These are phyloP conservation scores for Chrysolina oricalcia DNA, from an alignment of 2,888 invertebrate genomes.

Conservation along the genomic window DNA sequence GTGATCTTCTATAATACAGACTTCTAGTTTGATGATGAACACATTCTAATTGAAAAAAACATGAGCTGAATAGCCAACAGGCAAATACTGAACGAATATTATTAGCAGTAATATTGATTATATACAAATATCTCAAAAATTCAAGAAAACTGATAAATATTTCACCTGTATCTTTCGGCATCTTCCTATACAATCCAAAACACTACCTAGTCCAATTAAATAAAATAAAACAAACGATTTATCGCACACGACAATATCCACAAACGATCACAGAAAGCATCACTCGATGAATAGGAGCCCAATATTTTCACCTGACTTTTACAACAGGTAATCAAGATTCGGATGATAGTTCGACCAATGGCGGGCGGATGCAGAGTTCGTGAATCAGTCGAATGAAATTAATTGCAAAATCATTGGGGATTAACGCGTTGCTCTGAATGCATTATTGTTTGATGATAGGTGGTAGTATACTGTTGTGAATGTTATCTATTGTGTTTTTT, in stretches of 20 bases:
- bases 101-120: too few relatives aligned
- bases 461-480: too few relatives aligned
- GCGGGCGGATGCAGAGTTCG: conserved; percentile 9
- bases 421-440: background rate
- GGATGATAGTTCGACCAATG: background rate
- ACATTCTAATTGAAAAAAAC: too few relatives aligned
- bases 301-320: conserved; percentile 6
- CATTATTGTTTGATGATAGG: too few relatives aligned
- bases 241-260: background rate
- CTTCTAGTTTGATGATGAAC: too few relatives aligned
- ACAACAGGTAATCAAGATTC: conserved; percentile 3
- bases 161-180: conserved; percentile 11
- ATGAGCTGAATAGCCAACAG: too few relatives aligned
- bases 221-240: background rate
- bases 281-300: background rate
- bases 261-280: background rate
- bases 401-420: background rate
- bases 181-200: background rate
- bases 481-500: too few relatives aligned
- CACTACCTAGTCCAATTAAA: background rate
- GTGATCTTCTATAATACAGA: too few relatives aligned
- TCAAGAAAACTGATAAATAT: background rate
- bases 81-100: too few relatives aligned
- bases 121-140: too few relatives aligned
- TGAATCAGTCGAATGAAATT: background rate